Conservation (phyloP, 2,113 vertebrate species). For the Gadus chalcogrammus region DNA sequence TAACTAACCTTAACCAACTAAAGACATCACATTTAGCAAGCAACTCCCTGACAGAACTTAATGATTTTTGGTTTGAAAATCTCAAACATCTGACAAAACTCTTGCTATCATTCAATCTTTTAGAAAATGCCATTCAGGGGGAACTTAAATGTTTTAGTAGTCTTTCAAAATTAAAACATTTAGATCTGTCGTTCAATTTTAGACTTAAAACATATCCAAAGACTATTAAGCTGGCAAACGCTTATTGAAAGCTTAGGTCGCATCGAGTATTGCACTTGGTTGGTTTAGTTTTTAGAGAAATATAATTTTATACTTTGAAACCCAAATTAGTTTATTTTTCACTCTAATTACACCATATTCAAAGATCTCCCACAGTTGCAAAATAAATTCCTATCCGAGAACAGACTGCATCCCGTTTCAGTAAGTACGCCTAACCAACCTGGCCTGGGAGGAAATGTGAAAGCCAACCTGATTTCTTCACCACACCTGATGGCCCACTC, state of each 20-base stretch:
- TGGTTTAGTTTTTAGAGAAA: conserved; percentile 73
- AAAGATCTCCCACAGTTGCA: conserved; percentile 49
- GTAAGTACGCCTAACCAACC: neutral
- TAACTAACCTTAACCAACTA: conserved; percentile 49
- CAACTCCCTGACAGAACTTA: conserved; percentile 33
- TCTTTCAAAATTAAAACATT: conserved; percentile 54
- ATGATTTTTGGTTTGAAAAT: conserved; percentile 63
- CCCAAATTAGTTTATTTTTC: conserved; percentile 78
- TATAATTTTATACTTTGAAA: conserved; percentile 57
- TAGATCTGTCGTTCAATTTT: conserved; percentile 79
- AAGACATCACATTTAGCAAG: conserved; percentile 43
- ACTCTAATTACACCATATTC: conserved; percentile 59
- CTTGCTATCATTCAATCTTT: conserved; percentile 67
- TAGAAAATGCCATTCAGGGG: conserved; percentile 36
- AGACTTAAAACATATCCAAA: conserved; percentile 39
- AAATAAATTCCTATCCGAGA: conserved; percentile 77
- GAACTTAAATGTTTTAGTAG: conserved; percentile 57
- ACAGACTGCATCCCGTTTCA: conserved; percentile 68
- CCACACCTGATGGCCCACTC: neutral
- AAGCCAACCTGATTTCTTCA: conserved; percentile 3
- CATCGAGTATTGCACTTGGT: conserved; percentile 67
- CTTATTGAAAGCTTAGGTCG: conserved; percentile 64
- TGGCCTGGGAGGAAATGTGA: neutral
- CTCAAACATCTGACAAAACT: conserved; percentile 52
- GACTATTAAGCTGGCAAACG: conserved; percentile 49